phyloP scores from a whole-genome alignment of 2,888 invertebrate genomes.

The Cheilosia urbana region DNA sequence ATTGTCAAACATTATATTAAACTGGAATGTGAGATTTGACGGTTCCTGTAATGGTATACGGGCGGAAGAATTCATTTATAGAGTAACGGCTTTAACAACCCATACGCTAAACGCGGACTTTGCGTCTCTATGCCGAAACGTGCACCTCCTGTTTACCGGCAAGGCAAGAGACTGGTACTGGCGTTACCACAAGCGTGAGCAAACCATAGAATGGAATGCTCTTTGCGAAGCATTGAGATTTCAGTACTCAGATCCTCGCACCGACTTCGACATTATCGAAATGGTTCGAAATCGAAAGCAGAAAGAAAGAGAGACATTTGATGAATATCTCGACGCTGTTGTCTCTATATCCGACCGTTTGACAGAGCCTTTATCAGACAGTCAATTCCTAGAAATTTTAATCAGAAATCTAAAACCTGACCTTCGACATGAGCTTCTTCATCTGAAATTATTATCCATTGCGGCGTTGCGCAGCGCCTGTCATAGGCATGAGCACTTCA shows the following conservation, averaged over 20 bases:
- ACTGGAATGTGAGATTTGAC: background rate
- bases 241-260: background rate
- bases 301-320: background rate
- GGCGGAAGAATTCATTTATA: constrained; percentile 3
- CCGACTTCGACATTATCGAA: background rate
- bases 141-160: background rate
- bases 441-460: background rate
- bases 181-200: background rate
- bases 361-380: background rate
- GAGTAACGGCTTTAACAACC: background rate
- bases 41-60: background rate
- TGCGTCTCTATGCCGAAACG: background rate
- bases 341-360: background rate
- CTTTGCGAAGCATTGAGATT: constrained; percentile 1
- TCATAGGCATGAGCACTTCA: background rate
- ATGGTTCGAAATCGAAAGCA: background rate
- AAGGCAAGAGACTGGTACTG: constrained; percentile 3
- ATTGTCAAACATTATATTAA: background rate
- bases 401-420: background rate
- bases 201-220: background rate
- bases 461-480: background rate
- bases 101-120: background rate
- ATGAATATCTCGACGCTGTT: background rate
- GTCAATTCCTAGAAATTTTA: background rate
- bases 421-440: background rate